Conservation (phyloP, 2,113 vertebrate genomes). For the Okapia johnstoni region DNA sequence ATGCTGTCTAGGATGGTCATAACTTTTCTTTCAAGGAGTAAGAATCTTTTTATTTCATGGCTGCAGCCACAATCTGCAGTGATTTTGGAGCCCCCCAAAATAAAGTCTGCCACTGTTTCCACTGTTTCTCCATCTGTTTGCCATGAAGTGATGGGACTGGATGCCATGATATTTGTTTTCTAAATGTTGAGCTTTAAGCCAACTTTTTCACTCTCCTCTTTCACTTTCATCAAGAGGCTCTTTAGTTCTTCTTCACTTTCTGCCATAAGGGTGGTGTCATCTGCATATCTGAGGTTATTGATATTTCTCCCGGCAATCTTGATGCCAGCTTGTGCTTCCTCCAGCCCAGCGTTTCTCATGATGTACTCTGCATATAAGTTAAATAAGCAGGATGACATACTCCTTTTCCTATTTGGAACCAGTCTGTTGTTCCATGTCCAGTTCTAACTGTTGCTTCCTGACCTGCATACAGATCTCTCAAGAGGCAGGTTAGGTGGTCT, state of each 20-base stretch:
- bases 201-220: background rate
- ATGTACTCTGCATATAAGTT: background rate
- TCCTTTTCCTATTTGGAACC: background rate
- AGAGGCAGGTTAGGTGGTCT: background rate
- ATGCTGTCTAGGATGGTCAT: background rate
- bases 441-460: background rate
- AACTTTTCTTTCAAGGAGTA: background rate
- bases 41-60: background rate
- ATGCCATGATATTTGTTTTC: background rate
- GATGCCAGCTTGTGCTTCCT: background rate
- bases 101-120: background rate
- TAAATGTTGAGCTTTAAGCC: background rate
- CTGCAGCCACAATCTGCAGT: background rate
- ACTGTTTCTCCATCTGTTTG: background rate
- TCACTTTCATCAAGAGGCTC: background rate
- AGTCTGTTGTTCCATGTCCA: background rate
- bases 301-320: background rate
- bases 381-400: background rate
- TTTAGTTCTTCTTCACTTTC: background rate
- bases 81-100: fast-evolving
- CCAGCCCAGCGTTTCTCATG: background rate
- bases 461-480: background rate
- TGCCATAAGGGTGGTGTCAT: background rate
- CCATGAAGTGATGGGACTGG: background rate
- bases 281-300: background rate